Base-by-base conservation (phyloP, 2,113 vertebrate species). In the Pan paniscus region DNA sequence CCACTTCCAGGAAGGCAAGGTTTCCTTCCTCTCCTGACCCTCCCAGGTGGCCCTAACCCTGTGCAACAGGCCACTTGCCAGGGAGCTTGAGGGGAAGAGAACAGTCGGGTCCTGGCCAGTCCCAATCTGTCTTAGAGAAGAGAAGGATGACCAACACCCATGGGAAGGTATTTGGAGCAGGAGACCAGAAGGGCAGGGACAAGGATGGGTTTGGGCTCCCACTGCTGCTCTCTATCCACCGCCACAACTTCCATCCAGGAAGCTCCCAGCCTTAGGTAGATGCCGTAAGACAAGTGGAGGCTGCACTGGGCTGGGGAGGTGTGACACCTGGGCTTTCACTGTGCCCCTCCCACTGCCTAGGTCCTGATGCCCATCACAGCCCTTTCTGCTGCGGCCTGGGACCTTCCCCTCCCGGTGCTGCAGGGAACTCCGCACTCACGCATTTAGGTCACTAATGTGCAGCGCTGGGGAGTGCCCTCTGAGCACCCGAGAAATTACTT, bases 341-440 rank as follows among this genome's bases (percentile, higher is more conserved):
- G 7, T 0, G 16, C 50, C 32, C 27, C 16, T 2, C 50, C 9
- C 5, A 2, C 48, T 7, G 48, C 30, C n/a, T 27, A 1, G 16
- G 22, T 32, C 32, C 38, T 6, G 1, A 35, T 18, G 43, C 32
- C n/a, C 40, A 32, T 4, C 11, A 16, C 57, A 46, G 59, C 50
- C 40, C 82, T 46, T 46, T 22, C 5, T 13, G 18, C 68, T 52
- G 38, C 70, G 6, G 57, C 52, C 52, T 64, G 2, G 3, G 73
- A 16, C 35, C 35, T 13, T 30, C 23, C 16, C 6, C 82, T 17
- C 43, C 59, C 0, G 13, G 48, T 38, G 6, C 40, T 10, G 38
- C 32, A 10, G n/a, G 83, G 67, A 40, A 11, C 70, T 70, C 55
- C 0, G 8, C 35, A 5, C 20, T 20, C 64, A 12, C 7, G 18